These are phyloP conservation scores for Amblyraja radiata DNA, from an alignment of 2,797 vertebrate genomes.

Conservation along the genomic window DNA sequence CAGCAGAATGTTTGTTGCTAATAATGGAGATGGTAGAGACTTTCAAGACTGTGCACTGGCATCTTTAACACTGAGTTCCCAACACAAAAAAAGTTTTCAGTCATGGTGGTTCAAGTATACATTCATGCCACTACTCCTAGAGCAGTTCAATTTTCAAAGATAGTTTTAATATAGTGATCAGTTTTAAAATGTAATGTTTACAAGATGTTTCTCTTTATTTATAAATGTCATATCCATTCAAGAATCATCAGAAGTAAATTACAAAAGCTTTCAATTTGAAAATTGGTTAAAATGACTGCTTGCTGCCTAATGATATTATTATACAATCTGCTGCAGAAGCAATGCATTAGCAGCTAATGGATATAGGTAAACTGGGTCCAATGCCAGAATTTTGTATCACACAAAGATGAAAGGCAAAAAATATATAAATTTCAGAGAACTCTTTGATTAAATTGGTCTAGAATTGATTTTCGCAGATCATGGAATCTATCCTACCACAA, in stretches of 20 bases:
- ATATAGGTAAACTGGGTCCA: background rate
- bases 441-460: background rate
- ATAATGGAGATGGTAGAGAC: too few species aligned
- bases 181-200: background rate
- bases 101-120: background rate
- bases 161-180: background rate
- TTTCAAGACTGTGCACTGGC: background rate
- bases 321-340: background rate
- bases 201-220: background rate
- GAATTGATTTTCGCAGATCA: background rate
- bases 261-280: background rate
- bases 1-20: too few species aligned
- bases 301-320: background rate
- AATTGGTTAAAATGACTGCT: background rate
- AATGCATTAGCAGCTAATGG: conserved; percentile 6
- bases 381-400: background rate
- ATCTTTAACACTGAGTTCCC: background rate
- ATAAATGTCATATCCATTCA: background rate
- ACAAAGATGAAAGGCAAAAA: background rate
- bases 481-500: background rate
- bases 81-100: background rate
- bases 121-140: background rate
- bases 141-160: background rate
- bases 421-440: background rate
- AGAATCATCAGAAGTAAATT: background rate